Base-by-base conservation (phyloP, 2,888 invertebrate species). In the Drosophila koepferae region DNA sequence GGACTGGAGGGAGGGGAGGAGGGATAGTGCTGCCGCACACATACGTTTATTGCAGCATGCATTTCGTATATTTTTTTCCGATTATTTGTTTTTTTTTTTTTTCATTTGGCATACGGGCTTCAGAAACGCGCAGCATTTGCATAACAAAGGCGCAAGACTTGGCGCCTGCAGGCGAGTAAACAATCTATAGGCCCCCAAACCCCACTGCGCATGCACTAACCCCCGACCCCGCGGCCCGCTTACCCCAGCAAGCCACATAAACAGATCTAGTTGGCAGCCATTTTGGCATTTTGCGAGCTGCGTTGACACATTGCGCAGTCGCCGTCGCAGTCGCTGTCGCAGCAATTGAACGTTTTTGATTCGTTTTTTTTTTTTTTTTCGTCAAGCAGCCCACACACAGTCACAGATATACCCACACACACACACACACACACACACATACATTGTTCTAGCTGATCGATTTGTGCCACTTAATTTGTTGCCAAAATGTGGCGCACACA, bases 121-220 rank as follows among this genome's bases (percentile, higher is more conserved):
- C 62, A 71, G 80, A 60, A 80, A 77, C 71, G 66, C 75, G 71
- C 58, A 70, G 58, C 61, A 87, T 86, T 86, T 86, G 77, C 89
- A 86, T 84, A 86, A 89, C 81, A 86, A 86, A 83, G 89, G 81
- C 84, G 87, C 84, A 86, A 81, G 86, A 71, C 56, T 79, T 79
- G 89, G 79, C 89, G 86, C 89, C 89, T 72, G 63, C 48, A 75
- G 82, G 80, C 84, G 63, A 86, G 72, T 77, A 77, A 77, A 80
- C 72, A 81, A 71, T 63, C 34, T 28, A 41, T n/a, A 41, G 9
- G 16, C 55, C 38, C 55, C 40, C 54, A 20, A 38, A 40, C 23
- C 38, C 40, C 54, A 20, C 54, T 23, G 14, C 23, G 5, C 36
- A 18, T 40, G 38, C 16, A 28, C 4, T n/a, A 12, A 0, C 10